These are phyloP conservation scores for Propithecus deckenii DNA, from an alignment of 2,797 vertebrate species.

Conservation along the genomic window DNA sequence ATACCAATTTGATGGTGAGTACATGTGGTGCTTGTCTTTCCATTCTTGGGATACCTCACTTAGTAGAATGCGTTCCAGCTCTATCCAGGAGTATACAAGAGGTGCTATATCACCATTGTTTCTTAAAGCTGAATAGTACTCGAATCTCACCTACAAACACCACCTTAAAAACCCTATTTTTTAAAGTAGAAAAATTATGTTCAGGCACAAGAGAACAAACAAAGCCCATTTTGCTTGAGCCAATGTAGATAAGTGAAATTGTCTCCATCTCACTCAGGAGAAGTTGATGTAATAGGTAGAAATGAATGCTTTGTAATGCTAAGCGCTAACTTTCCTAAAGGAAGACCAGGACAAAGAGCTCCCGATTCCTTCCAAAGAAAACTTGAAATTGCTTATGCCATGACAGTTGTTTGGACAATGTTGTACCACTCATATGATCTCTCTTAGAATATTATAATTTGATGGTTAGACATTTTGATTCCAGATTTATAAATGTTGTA, in stretches of 20 bases:
- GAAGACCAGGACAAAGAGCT: neutral
- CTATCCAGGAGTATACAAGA: too few relatives aligned
- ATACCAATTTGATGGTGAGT: too few relatives aligned
- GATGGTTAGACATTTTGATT: neutral
- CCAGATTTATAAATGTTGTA: constrained; percentile 20
- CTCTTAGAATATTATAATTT: neutral
- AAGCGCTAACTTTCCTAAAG: constrained; percentile 16
- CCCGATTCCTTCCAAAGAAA: constrained; percentile 37
- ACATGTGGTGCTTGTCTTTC: too few relatives aligned
- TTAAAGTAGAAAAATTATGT: constrained; percentile 30
- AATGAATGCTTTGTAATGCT: neutral
- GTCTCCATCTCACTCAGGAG: neutral
- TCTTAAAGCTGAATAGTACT: too few relatives aligned
- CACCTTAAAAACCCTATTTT: too few relatives aligned
- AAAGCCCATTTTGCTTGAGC: constrained; percentile 26
- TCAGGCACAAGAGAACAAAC: neutral
- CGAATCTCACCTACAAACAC: too few relatives aligned
- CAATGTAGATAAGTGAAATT: neutral
- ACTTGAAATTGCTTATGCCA: neutral
- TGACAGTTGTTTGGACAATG: constrained; percentile 12
- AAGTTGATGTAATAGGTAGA: neutral
- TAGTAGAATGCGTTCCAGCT: too few relatives aligned
- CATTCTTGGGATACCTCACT: too few relatives aligned
- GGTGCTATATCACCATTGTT: too few relatives aligned
- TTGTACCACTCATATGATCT: neutral